phyloP scores from a whole-genome alignment of 1,140 invertebrate species.

The Dendroctonus valens region DNA sequence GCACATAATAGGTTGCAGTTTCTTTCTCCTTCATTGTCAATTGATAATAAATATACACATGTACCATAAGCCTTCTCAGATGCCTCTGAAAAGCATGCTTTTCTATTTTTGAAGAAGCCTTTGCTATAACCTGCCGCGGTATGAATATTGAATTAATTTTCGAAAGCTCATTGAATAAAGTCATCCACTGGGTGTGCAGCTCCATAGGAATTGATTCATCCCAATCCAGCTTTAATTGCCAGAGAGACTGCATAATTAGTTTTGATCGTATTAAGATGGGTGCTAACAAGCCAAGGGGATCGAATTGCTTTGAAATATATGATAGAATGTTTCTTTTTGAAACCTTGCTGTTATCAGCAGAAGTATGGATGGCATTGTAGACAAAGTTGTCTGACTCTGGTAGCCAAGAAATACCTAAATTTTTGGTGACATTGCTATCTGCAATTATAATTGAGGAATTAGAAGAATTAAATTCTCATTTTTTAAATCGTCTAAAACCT shows the following conservation, averaged over 20 bases:
- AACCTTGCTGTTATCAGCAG: no score
- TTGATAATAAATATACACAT: slow-evolving; percentile 13
- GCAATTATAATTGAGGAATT: no score
- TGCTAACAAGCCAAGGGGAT: slow-evolving; percentile 38
- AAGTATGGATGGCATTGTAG: no score
- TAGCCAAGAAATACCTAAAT: no score
- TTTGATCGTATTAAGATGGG: slow-evolving; percentile 49
- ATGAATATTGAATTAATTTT: slow-evolving; percentile 4
- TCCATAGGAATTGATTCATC: slow-evolving; percentile 48
- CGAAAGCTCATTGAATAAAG: not conserved
- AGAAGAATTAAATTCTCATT: no score
- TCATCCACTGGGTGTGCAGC: slow-evolving; percentile 36
- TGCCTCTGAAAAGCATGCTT: not conserved
- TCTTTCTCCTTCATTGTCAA: not conserved
- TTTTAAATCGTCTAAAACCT: no score
- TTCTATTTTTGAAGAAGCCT: not conserved
- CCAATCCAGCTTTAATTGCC: slow-evolving; percentile 38
- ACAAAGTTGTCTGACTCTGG: no score
- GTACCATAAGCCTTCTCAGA: slow-evolving; percentile 28
- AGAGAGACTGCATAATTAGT: slow-evolving; percentile 49
- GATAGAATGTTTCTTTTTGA: no score
- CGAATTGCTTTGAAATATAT: no score
- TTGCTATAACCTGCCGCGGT: not conserved
- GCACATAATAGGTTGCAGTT: slow-evolving; percentile 10
- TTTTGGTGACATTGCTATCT: no score